Base-by-base conservation (phyloP, 2,113 vertebrate species). In the Aleadryas rufinucha region DNA sequence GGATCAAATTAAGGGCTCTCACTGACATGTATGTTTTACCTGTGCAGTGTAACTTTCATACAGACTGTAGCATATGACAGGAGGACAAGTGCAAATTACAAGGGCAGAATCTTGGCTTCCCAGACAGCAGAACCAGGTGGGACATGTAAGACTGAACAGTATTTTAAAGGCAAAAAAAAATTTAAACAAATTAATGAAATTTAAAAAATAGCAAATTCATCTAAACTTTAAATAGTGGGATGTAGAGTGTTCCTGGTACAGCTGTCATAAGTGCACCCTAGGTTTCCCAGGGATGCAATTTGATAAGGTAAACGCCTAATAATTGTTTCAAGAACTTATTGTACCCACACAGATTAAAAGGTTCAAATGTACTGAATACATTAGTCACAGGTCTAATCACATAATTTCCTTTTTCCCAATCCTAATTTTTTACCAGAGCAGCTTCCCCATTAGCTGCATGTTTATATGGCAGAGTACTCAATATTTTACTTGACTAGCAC, bases 71-170 rank as follows among this genome's bases (percentile, higher is more conserved):
- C 44, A 27, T 8, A 54, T 44, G 63, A 82, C 41, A 90, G 82
- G 59, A 96, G 71, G 86, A 78, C 61, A 68, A 96, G 88, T 93
- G 86, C 93, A 90, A 93, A 71, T 76, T 50, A 85, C 76, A 84
- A 88, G 94, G 93, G 89, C 82, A 95, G 80, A 76, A 78, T 75
- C 72, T 64, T 68, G 60, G 76, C 88, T 91, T 87, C n/a, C 86
- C 74, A 80, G 78, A 87, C 49, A 95, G 68, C 64, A 91, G 63
- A 89, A 96, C n/a, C 79, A 80, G 81, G 72, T 7, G 4, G 33
- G 23, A 65, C 86, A 84, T 89, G 39, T 90, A 96, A 95, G 70
- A 95, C 28, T 52, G 37, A 89, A 84, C 4, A 77, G 14, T 41
- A 68, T 60, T 80, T 87, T 52, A 66, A 92, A 64, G 81, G 45